These are phyloP conservation scores for Bombycilla garrulus DNA, from an alignment of 2,113 vertebrate species.

Conservation along the genomic window DNA sequence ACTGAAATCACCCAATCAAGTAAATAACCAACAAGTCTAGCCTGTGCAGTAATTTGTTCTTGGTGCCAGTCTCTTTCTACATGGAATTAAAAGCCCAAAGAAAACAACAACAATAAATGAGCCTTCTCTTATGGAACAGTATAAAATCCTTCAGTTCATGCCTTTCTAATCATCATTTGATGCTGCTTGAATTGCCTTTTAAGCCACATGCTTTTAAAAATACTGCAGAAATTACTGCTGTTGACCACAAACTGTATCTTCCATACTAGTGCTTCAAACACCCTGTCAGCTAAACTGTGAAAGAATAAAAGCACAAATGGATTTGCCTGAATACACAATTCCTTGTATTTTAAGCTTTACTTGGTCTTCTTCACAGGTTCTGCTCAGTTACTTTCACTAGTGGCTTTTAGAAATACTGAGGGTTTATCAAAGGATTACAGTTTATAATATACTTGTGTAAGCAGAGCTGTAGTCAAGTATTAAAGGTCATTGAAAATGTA, in stretches of 20 bases:
- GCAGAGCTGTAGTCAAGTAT: neutral
- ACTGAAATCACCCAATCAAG: slow-evolving; percentile 15
- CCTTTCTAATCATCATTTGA: neutral
- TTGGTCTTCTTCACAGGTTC: neutral
- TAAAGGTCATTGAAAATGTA: slow-evolving; percentile 16
- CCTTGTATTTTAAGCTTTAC: slow-evolving; percentile 3
- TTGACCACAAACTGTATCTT: neutral
- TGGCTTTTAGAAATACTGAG: neutral
- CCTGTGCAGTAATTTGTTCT: neutral
- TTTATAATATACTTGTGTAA: neutral
- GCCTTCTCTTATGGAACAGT: neutral
- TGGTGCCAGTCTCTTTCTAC: neutral
- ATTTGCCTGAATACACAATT: slow-evolving; percentile 45
- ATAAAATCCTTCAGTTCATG: neutral
- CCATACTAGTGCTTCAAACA: slow-evolving; percentile 15
- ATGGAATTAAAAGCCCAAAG: neutral
- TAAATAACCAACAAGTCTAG: neutral
- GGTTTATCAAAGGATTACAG: neutral
- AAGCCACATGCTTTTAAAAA: neutral
- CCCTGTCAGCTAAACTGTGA: neutral
- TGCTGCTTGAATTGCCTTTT: neutral
- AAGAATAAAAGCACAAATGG: slow-evolving; percentile 56
- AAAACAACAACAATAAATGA: neutral
- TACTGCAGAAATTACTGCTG: neutral
- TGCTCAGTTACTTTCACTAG: neutral